Evolutionary conservation across 2,113 vertebrate genomes (phyloP).

Genomic region (Daphoenositta chrysoptera): DNA sequence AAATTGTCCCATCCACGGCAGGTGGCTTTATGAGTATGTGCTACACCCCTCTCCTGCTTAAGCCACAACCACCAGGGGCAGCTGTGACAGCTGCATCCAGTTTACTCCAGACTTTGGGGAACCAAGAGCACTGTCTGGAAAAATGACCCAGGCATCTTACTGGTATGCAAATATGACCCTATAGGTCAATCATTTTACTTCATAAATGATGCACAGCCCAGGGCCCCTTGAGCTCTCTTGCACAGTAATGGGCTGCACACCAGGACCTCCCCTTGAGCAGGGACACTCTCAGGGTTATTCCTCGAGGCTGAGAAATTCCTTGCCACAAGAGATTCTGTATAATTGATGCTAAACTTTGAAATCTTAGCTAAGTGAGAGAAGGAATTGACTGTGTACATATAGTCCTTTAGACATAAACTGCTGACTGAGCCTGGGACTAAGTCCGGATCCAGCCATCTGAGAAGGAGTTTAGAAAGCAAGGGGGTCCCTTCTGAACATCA

Average conservation of each 20-base stretch:
- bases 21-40: no score
- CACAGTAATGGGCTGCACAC: not conserved
- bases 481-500: not conserved
- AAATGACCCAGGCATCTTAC: not conserved
- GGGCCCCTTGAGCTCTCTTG: not conserved
- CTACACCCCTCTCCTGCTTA: not conserved
- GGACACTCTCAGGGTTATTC: not conserved
- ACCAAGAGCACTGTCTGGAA: not conserved
- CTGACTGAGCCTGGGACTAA: not conserved
- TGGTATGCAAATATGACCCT: not conserved
- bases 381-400: not conserved
- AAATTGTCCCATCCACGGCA: not conserved
- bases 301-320: not conserved
- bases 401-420: not conserved
- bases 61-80: not conserved
- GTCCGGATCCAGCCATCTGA: not conserved
- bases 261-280: not conserved
- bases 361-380: not conserved
- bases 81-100: not conserved
- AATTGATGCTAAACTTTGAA: not conserved
- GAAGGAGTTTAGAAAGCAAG: not conserved
- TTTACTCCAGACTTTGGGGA: not conserved
- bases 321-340: not conserved
- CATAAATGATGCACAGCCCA: not conserved
- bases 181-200: not conserved